Evolutionary conservation across 2,113 vertebrate species (phyloP), one percentile per base, ranked within the genome.

Genomic region (Phainopepla nitens): DNA sequence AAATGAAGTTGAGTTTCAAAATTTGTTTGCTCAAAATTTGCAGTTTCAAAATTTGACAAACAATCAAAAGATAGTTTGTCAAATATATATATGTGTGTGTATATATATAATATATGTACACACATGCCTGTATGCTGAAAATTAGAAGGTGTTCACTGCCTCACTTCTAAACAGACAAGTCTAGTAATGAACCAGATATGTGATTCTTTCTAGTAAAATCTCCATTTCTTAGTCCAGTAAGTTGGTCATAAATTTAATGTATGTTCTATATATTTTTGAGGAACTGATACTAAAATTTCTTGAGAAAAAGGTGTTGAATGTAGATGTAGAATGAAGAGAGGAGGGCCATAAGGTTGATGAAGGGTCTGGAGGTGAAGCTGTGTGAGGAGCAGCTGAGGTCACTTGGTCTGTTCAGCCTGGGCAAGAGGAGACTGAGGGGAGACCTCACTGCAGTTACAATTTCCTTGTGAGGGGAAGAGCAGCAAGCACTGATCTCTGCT

Each of bases 381-480:
- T 27, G 11, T 27, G 45, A 73, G 22, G 2, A 64, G 31, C 1
- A 2, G 7, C 27, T 33, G 8, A 54, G 28, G 22, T 18, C 27
- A 5, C 53, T 36, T 15, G 53, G 9, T 33, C 22, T 27, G 53
- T 31, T 44, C 83, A 86, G 44, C 53, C 61, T 58, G 53, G 25
- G 10, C 16, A 14, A 10, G 44, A 60, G 22, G 41, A 53, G 16
- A 21, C 56, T 36, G 47, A 71, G 66, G 33, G 7, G 35, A 50
- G 23, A 50, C 8, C 35, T 16, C 51, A 25, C 1, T 75, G 42
- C 51, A 85, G 31, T 7, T 7, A 13, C 29, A 75, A 0, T 42
- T 58, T 65, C 50, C 17, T 33, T 0, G 0, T 3, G 61, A 27
- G 27, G 5, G 42, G 16, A 29, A 49, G 20, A 22, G 36, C 8